phyloP scores from a whole-genome alignment of 2,797 vertebrate genomes.

The Tokudaia muenninki region DNA sequence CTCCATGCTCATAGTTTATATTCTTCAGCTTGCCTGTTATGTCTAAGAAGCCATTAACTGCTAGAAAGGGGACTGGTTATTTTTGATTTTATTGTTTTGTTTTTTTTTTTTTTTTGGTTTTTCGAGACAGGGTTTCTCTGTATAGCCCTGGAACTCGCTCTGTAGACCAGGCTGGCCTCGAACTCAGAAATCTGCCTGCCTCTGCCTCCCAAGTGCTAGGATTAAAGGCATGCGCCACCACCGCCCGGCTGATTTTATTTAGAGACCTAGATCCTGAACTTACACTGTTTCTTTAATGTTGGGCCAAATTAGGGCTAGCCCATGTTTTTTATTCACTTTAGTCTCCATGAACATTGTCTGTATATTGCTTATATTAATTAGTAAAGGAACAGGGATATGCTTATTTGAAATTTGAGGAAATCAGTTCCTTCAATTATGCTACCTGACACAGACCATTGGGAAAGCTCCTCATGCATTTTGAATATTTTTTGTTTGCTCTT shows the following conservation, averaged over 20 bases:
- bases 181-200: too few relatives aligned
- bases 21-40: conserved; percentile 18
- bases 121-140: too few relatives aligned
- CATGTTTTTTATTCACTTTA: conserved; percentile 22
- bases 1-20: not conserved
- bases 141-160: too few relatives aligned
- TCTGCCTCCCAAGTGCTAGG: too few relatives aligned
- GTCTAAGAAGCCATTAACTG: not conserved
- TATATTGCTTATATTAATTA: not conserved
- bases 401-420: conserved; percentile 27
- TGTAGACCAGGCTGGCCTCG: too few relatives aligned
- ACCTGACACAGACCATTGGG: not conserved
- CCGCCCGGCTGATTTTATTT: too few relatives aligned
- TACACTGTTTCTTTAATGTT: conserved; percentile 19
- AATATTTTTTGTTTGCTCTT: conserved; percentile 30
- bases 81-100: not conserved
- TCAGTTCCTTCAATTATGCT: conserved; percentile 17
- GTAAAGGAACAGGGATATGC: not conserved
- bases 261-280: conserved; percentile 40
- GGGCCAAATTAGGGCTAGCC: conserved; percentile 8
- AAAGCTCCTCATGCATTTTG: conserved; percentile 21
- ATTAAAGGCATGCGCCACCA: too few relatives aligned
- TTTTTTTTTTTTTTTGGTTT: too few relatives aligned
- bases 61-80: conserved; percentile 17
- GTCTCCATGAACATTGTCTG: not conserved